Evolutionary conservation across 2,113 vertebrate genomes (phyloP).

Genomic region (Alouatta palliata): DNA sequence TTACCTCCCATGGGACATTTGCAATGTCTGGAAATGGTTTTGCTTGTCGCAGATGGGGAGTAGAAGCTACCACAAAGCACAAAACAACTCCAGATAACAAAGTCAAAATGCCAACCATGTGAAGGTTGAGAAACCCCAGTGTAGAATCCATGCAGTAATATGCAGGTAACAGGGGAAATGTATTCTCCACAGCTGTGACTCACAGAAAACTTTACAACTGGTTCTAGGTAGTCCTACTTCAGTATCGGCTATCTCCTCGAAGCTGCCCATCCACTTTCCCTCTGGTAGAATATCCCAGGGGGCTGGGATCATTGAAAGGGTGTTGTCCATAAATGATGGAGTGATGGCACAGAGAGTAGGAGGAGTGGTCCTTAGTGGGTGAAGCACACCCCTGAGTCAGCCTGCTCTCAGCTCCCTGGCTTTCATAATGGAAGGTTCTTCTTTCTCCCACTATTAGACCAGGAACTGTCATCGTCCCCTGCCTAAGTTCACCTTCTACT

Average conservation of each 20-base stretch:
- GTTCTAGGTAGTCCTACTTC: not conserved
- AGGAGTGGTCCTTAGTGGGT: not conserved
- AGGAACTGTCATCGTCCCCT: not conserved
- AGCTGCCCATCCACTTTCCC: not conserved
- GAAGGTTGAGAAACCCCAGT: not conserved
- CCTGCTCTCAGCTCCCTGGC: not conserved
- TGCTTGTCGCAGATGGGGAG: not conserved
- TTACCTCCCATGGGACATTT: not conserved
- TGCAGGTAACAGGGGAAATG: not conserved
- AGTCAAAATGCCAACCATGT: not conserved
- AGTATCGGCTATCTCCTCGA: no score
- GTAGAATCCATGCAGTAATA: fast-evolving
- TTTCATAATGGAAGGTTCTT: not conserved
- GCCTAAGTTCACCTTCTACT: not conserved
- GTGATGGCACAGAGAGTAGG: no score
- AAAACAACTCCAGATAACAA: not conserved
- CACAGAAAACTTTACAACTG: fast-evolving
- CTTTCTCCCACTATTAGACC: not conserved
- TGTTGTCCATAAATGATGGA: not conserved
- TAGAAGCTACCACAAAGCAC: not conserved
- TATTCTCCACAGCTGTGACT: not conserved
- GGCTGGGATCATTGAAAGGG: no score
- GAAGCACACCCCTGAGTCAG: not conserved
- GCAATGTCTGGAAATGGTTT: not conserved
- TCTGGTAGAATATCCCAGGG: not conserved